Evolutionary conservation across 2,888 invertebrate genomes (phyloP), one percentile per base, ranked within the genome.

Genomic region (Archaeoteleia sp.): DNA sequence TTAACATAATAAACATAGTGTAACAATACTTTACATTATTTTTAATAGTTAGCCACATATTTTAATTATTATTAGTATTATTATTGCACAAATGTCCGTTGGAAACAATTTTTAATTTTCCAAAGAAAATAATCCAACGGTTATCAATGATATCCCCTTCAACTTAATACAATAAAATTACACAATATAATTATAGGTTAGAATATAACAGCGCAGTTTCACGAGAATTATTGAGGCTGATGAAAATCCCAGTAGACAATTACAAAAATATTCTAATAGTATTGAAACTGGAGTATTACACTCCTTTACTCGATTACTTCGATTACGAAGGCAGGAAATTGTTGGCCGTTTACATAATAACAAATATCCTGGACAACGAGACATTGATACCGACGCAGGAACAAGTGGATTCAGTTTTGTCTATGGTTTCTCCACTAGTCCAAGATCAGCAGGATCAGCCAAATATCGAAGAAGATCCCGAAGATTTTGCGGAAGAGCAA

Each of bases 401-500:
- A 72, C 93, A 97, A 87, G 92, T 93, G 14, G 95, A 95, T 72
- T 87, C 90, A 1, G 89, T 96, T 17, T 86, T 96, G 61, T 88
- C 89, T 0, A 92, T 98, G 87, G 88, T 98, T 27, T 90, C 92
- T 5, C 94, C 97, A 0, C 85, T 98, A 61, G 92, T 98, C 6
- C 91, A 92, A 74, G 96, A 97, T 79, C 95, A 95, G 75, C 88
- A 91, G 0, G 93, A 93, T 78, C 92, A 93, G 78, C 88, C 90
- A 0, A 78, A 82, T 35, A 82, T 87, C 62, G 91, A 91, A 49
- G 89, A 91, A 0, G 96, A 96, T 84, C 89, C 92, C 0, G 98
- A 99, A 81, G 98, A 98, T 85, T 95, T 98, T 83, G 93, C 95
- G 20, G 99, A 99, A 83, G 98, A 95, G 74, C 99, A 99, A 84